Evolutionary conservation across 1,140 invertebrate species (phyloP), one percentile per base, ranked within the genome.

Genomic region (Aphaenogaster ashmeadi): DNA sequence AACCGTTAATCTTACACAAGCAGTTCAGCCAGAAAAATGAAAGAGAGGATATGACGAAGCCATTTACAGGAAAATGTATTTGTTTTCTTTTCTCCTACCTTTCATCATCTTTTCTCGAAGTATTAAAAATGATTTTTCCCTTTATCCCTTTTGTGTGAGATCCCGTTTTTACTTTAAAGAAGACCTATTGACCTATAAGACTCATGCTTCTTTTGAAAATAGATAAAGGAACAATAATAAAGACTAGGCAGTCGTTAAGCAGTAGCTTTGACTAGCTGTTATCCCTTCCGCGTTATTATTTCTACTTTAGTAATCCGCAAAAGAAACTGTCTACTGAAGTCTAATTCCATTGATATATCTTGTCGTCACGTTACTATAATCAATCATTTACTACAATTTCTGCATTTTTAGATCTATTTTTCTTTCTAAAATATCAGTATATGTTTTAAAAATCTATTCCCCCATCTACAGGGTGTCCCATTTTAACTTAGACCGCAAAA

Each of bases 211-310:
- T 74, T 67, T 89, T 18, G 21, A 62, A 77, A 77, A 77, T 72
- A 67, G 89, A 93, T 90, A 93, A 92, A 92, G 88, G 81, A 60
- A 9, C 13, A 64, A 11, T 21, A 38, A 27, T 13, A n/a, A 64
- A 83, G 47, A 69, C n/a, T 52, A 27, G 15, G 44, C 21, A 27
- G 36, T 27, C 47, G 47, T 66, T 54, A 36, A 64, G 89, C 93
- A 92, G 94, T 94, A 94, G 91, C 93, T 90, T 92, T 91, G 90
- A 92, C 92, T 92, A 93, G 93, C 93, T 94, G 93, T 93, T 89
- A 93, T n/a, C 54, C 62, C 3, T 78, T 64, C n/a, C 54, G 38
- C 11, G 1, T 5, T 47, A 27, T 64, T 44, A 52, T 44, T 18
- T 62, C 13, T 36, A 67, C 4, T 41, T 50, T 18, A 36, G 33